phyloP scores from a whole-genome alignment of 2,113 vertebrate genomes.

The Centropus unirufus region DNA sequence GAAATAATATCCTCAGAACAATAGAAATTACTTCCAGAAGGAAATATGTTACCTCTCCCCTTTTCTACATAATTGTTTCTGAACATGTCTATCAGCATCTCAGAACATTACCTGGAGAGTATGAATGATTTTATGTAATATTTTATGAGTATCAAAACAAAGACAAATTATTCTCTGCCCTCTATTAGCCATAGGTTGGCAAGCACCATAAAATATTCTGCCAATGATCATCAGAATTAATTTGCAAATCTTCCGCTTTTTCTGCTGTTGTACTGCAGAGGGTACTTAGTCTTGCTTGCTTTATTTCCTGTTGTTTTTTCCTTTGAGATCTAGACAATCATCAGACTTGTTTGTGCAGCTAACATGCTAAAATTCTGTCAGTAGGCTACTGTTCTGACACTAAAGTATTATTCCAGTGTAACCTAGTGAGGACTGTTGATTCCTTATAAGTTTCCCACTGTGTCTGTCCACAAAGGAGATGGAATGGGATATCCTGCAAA shows the following conservation, averaged over 20 bases:
- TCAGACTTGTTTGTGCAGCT: background rate
- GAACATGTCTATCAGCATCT: background rate
- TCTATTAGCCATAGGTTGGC: background rate
- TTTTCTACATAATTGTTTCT: background rate
- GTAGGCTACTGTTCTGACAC: background rate
- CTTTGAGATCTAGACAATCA: background rate
- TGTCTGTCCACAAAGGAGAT: background rate
- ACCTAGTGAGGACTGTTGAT: background rate
- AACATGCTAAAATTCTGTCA: background rate
- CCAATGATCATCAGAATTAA: background rate
- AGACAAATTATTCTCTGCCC: background rate
- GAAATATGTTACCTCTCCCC: background rate
- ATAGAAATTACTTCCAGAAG: background rate
- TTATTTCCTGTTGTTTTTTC: background rate
- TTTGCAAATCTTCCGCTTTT: conserved; percentile 7
- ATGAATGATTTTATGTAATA: background rate
- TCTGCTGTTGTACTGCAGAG: background rate
- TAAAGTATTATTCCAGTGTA: background rate
- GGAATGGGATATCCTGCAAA: background rate
- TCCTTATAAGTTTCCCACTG: background rate
- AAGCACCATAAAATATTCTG: background rate
- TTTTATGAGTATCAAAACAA: background rate
- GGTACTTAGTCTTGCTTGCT: background rate
- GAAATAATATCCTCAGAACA: background rate
- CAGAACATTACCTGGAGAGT: background rate